Evolutionary conservation across 92 coral and sea anemone genomes (phyloP), one percentile per base, ranked within the genome.

Genomic region (Zoanthus sansibaricus): DNA sequence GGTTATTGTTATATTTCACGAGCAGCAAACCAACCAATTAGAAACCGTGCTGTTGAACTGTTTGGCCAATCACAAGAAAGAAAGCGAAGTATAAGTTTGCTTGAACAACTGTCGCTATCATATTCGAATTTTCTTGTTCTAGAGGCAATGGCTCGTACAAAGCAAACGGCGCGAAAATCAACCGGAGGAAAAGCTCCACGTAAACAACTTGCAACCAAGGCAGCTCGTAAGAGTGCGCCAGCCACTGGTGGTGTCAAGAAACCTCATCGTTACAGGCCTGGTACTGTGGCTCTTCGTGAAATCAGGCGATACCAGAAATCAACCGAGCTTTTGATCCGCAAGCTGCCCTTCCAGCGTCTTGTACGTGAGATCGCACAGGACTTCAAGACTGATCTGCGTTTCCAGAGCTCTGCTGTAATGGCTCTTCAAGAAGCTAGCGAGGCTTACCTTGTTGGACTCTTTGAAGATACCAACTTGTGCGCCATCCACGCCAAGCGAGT

Each of bases 101-200:
- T 1, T 37, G 1, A 37, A 2, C 42, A 4, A 37, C 0, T 37
- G 0, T 37, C 42, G 42, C 42, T 2, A 37, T 37, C 42, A 37
- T 37, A 37, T 37, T 37, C 42, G 42, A 37, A 2, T 37, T 37
- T 37, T 37, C 42, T 25, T 37, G 42, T 37, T 37, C 3, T 37
- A 37, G 42, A 37, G 42, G 4, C 0, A 37, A 95, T 95, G 98
- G 98, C 98, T 79, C 98, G 98, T 92, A 95, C 98, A 51, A 95
- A 95, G 90, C 98, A 96, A 89, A 93, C 95, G 31, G 98, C 98
- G 4, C 92, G 98, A 68, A 96, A 96, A 73, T 96, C 98, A 32
- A 96, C 98, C 89, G 98, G 98, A 87, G 98, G 98, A 91, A 96
- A 96, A 89, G 98, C 98, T 84, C 98, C 98, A 21, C 89, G 98